phyloP scores from a whole-genome alignment of 1,140 invertebrate genomes.

The Papilio polyxenes region DNA sequence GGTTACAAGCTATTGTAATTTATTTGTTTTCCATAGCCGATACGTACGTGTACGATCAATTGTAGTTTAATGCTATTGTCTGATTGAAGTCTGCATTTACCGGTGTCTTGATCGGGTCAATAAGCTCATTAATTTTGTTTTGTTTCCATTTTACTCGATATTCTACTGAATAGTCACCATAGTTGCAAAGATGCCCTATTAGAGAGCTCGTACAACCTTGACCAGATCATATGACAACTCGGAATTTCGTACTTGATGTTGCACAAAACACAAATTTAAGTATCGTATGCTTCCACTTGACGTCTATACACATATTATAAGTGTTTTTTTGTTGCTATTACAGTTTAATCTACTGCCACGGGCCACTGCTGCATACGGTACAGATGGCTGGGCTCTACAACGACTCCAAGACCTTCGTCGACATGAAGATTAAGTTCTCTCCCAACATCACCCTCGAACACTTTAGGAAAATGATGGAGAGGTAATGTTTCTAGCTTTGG shows the following conservation, averaged over 20 bases:
- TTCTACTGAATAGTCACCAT: too few relatives aligned
- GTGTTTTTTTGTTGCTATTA: conserved; percentile 41
- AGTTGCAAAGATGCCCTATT: too few relatives aligned
- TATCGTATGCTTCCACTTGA: too few relatives aligned
- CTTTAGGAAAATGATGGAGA: conserved; percentile 86
- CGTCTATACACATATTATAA: too few relatives aligned
- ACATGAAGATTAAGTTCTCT: conserved; percentile 88
- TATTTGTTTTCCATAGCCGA: conserved; percentile 22
- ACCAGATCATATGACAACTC: too few relatives aligned
- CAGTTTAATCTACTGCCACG: conserved; percentile 92
- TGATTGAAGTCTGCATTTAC: neutral
- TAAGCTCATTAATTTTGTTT: neutral
- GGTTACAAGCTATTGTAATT: conserved; percentile 17
- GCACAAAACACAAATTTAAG: too few relatives aligned
- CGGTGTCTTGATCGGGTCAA: neutral
- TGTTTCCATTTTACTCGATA: neutral
- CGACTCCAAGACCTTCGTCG: conserved; percentile 96
- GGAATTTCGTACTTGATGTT: too few relatives aligned
- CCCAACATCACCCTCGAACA: conserved; percentile 84
- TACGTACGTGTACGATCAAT: too few relatives aligned
- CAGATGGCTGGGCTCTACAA: conserved; percentile 88
- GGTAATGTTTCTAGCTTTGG: conserved; percentile 50
- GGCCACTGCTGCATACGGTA: conserved; percentile 88
- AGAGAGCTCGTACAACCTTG: too few relatives aligned
- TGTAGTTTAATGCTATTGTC: conserved; percentile 17